A percentile compares a stretch with the other conserved stretches of the same genome.
Conservation (phyloP, 2,113 vertebrate species). For the Orycteropus afer region DNA sequence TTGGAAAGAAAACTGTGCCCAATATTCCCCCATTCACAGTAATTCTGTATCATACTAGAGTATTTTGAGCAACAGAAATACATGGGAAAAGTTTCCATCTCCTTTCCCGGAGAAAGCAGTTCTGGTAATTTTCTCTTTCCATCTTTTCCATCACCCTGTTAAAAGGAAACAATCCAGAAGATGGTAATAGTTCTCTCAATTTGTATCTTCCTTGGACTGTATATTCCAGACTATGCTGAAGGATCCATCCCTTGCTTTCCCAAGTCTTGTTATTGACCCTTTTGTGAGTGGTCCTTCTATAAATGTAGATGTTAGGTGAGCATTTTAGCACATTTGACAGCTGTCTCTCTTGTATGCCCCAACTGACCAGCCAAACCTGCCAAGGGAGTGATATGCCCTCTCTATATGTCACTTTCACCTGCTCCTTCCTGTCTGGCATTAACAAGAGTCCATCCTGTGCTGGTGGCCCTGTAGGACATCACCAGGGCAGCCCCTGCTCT, state of each 20-base stretch:
- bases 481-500: too few species aligned
- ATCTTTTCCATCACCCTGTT: neutral
- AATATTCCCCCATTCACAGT: neutral
- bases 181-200: neutral
- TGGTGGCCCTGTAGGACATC: accelerated
- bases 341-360: accelerated
- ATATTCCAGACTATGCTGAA: neutral
- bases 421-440: neutral
- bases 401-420: neutral
- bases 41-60: constrained; percentile 62
- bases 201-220: neutral
- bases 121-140: neutral
- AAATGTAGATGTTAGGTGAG: neutral
- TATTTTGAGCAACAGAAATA: neutral
- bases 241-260: neutral
- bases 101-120: neutral
- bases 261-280: neutral
- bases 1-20: neutral
- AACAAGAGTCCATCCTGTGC: neutral
- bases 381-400: neutral
- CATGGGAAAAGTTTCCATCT: neutral
- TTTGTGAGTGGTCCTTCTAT: constrained; percentile 11
- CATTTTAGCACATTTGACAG: constrained; percentile 1
- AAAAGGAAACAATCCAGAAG: neutral
- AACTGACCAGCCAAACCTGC: too few species aligned